Conservation (phyloP, 2,797 vertebrate species). For the Mormyrus hasselquistii region DNA sequence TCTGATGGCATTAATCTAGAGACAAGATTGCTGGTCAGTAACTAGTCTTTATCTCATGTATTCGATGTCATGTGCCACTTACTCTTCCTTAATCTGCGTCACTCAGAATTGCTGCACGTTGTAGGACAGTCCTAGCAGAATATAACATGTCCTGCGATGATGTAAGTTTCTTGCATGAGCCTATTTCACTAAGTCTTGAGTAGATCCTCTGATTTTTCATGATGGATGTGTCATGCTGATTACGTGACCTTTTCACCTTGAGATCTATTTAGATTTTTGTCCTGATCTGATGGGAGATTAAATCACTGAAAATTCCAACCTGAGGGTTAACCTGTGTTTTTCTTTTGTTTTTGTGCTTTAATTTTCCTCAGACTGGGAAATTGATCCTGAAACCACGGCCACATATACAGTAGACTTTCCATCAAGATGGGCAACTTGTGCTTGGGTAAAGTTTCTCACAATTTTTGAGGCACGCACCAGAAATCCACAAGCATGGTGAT, state of each 20-base stretch:
- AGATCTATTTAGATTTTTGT: not conserved
- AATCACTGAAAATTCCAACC: not conserved
- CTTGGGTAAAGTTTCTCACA: constrained; percentile 8
- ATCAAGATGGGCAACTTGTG: not conserved
- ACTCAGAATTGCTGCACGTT: constrained; percentile 85
- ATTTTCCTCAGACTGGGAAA: constrained; percentile 82
- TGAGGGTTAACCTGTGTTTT: not conserved
- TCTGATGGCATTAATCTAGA: not conserved
- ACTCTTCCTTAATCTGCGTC: constrained; percentile 41
- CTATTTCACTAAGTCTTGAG: not conserved
- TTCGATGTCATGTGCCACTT: not conserved
- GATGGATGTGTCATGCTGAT: not conserved
- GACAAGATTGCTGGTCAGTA: not conserved
- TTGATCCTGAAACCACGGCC: constrained; percentile 95
- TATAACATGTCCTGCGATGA: constrained; percentile 99
- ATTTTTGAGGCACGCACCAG: not conserved
- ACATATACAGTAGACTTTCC: constrained; percentile 77
- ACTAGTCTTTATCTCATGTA: not conserved
- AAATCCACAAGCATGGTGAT: not conserved
- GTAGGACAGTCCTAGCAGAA: constrained; percentile 93
- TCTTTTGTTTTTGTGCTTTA: constrained; percentile 18
- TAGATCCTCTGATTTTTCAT: not conserved
- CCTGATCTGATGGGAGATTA: not conserved
- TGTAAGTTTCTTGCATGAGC: constrained; percentile 65
- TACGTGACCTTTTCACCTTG: not conserved